Conservation (phyloP, 2,888 invertebrate genomes). For the Lordiphosa andalusiaca region DNA sequence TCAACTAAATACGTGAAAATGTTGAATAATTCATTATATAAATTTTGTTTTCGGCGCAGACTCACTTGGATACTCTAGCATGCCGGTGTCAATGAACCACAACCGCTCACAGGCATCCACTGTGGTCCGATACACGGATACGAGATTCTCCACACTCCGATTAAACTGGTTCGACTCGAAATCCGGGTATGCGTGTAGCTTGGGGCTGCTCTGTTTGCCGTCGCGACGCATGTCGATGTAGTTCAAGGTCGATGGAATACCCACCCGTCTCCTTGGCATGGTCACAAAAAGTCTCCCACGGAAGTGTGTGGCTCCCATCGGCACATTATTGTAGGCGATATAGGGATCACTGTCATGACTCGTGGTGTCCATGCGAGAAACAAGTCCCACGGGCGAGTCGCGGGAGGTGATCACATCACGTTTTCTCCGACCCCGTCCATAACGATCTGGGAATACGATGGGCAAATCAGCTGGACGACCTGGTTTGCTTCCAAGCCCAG, state of each 20-base stretch:
- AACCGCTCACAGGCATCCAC: conserved; percentile 87
- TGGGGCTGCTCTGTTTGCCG: conserved; percentile 65
- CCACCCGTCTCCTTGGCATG: conserved; percentile 85
- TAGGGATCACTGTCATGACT: conserved; percentile 44
- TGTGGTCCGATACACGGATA: conserved; percentile 87
- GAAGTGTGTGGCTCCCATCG: conserved; percentile 78
- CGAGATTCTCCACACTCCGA: conserved; percentile 77
- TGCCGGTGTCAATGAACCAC: conserved; percentile 90
- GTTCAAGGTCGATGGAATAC: conserved; percentile 85
- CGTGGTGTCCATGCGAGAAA: conserved; percentile 13
- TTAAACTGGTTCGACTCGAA: conserved; percentile 72
- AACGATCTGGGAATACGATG: conserved; percentile 42
- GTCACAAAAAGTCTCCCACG: conserved; percentile 85
- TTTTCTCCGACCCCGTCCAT: conserved; percentile 16
- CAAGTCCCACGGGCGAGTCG: conserved; percentile 33
- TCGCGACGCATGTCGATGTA: conserved; percentile 78
- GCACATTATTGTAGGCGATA: conserved; percentile 79
- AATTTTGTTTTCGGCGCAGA: conserved; percentile 5
- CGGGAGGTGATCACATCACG: conserved; percentile 55
- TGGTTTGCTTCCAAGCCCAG: background rate
- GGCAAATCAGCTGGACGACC: conserved; percentile 40
- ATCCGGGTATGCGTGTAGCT: conserved; percentile 77
- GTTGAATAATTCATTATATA: too few relatives aligned
- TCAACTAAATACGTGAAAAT: too few relatives aligned
- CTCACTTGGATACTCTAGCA: conserved; percentile 85